Evolutionary conservation across 2,113 vertebrate genomes (phyloP).

Genomic region (Mus pahari): DNA sequence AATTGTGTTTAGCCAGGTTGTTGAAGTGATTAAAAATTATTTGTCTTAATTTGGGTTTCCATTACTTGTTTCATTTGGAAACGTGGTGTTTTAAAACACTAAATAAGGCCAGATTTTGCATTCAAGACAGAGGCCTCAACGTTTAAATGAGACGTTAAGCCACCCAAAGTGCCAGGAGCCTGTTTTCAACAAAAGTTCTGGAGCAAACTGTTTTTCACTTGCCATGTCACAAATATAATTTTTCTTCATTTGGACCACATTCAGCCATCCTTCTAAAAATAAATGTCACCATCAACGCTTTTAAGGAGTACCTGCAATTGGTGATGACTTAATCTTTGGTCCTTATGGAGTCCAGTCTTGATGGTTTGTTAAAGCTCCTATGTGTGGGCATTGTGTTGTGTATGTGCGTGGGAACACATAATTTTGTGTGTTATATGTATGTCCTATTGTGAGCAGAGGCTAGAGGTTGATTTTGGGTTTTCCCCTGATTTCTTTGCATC

Average conservation of each 20-base stretch:
- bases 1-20: neutral
- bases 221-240: no score
- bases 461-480: neutral
- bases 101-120: neutral
- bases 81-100: neutral
- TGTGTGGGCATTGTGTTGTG: neutral
- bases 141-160: neutral
- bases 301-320: neutral
- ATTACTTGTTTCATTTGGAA: neutral
- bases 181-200: neutral
- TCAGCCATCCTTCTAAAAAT: neutral
- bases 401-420: neutral
- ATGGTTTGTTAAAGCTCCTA: neutral
- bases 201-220: neutral
- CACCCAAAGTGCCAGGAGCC: neutral
- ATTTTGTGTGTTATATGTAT: neutral
- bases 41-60: neutral
- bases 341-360: neutral
- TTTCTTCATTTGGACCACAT: neutral
- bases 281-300: neutral
- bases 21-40: neutral
- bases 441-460: neutral
- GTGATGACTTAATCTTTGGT: neutral
- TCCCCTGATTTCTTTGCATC: neutral
- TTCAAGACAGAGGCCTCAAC: neutral